Percentiles rank a stretch among this genome's conserved stretches.
phyloP scores from a whole-genome alignment of 2,888 invertebrate species.

The Parthenolecanium corni region DNA sequence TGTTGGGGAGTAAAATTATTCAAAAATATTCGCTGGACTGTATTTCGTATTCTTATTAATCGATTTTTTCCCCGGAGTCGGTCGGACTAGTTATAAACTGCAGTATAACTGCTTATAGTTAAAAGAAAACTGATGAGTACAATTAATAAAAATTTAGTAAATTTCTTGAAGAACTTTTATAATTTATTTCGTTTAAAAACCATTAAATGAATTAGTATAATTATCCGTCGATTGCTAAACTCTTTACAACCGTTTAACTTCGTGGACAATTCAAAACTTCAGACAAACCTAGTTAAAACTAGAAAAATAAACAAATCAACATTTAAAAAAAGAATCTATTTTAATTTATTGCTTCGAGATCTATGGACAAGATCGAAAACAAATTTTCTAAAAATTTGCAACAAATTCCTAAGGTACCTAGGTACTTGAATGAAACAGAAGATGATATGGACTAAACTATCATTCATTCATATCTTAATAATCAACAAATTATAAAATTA shows the following conservation, averaged over 20 bases:
- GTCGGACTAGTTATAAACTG: too few species aligned
- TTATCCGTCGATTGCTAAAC: too few species aligned
- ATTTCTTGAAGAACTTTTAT: too few species aligned
- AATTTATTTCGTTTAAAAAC: too few species aligned
- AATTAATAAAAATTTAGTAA: too few species aligned
- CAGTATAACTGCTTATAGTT: too few species aligned
- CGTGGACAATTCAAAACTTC: neutral
- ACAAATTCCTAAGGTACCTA: neutral
- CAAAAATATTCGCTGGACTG: too few species aligned
- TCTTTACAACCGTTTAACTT: neutral
- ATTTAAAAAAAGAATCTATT: neutral
- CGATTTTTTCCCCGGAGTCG: too few species aligned
- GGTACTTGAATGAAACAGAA: neutral
- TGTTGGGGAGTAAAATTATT: too few species aligned
- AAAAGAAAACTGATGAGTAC: too few species aligned
- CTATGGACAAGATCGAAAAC: neutral
- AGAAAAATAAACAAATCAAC: constrained; percentile 1
- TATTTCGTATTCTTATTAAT: too few species aligned
- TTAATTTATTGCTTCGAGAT: constrained; percentile 23
- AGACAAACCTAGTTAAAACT: neutral
- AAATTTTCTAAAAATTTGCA: constrained; percentile 12
- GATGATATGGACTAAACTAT: neutral
- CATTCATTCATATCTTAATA: neutral
- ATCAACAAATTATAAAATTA: neutral
- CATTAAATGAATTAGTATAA: too few species aligned